Evolutionary conservation across 1,140 invertebrate genomes (phyloP), one percentile per base, ranked within the genome.

Genomic region (Tachypleus tridentatus): DNA sequence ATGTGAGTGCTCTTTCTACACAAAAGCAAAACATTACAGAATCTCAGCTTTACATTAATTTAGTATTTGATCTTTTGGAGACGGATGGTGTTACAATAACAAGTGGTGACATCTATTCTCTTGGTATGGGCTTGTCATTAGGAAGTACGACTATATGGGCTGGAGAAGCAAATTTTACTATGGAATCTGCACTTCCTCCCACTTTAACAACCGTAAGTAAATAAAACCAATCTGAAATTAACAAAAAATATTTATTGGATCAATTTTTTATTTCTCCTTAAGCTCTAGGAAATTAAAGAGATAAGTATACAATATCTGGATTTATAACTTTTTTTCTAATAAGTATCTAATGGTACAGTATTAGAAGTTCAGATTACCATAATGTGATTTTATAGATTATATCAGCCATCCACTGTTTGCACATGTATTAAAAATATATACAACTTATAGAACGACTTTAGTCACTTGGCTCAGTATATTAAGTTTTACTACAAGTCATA

Each of bases 161-260:
- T 50, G 60, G 60, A 7, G 63, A 59, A 59, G 66, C 66, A 6
- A 67, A 67, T 29, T 67, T 64, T 47, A 62, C 66, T 1, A 64
- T 67, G 65, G 64, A 64, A 47, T 63, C 63, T 9, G n/a, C 29
- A 6, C 11, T 62, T 0, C 65, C 65, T 5, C 65, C 65, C 1
- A n/a, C 51, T 61, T 47, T 67, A 52, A 62, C 58, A 49, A 49
- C 58, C 29, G 65, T 67, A 63, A 59, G 51, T 54, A 54, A 8
- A 54, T 9, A 9, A 54, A 9, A 54, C n/a, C 53, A 54, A n/a
- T n/a, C 1, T 9, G 3, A 9, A 54, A 8, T 54, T 8, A 8
- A n/a, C 53, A 54, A 9, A 54, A 54, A 54, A 8, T 29, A 29
- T 29, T 29, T 29, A 29, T 29, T 29, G 29, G 29, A 29, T 29